Conservation (phyloP, 35 echinoderm and acorn worm species). For the Chiridota heheva region DNA sequence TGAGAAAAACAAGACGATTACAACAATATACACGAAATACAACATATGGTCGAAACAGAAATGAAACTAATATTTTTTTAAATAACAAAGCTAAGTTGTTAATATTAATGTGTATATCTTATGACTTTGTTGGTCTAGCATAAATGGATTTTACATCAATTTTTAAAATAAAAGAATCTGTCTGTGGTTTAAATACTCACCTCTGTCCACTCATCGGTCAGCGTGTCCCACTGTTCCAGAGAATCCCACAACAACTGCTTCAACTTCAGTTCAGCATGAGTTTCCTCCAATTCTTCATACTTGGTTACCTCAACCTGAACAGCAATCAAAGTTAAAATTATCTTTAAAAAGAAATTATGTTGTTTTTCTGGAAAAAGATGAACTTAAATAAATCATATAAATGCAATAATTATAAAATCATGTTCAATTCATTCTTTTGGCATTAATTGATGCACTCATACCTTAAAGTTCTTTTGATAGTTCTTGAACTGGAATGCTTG, state of each 20-base stretch:
- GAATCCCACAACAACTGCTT: slow-evolving; percentile 98
- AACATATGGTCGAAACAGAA: too few species aligned
- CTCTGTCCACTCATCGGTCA: slow-evolving; percentile 74
- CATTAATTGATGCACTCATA: neutral
- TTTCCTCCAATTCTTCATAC: slow-evolving; percentile 96
- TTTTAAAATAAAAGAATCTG: too few species aligned
- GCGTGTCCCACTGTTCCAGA: slow-evolving; percentile 85
- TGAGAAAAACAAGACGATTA: slow-evolving; percentile 7
- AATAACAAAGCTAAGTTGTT: too few species aligned
- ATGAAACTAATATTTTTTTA: too few species aligned
- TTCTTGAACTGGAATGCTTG: slow-evolving; percentile 91
- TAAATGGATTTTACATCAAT: too few species aligned
- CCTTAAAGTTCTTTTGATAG: slow-evolving; percentile 99
- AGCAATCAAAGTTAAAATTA: neutral
- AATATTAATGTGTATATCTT: too few species aligned
- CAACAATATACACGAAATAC: neutral
- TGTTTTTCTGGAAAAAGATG: too few species aligned
- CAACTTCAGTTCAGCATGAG: slow-evolving; percentile 91
- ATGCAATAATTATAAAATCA: neutral
- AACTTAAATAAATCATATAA: too few species aligned
- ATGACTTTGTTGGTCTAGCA: too few species aligned
- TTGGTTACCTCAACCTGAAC: slow-evolving; percentile 93
- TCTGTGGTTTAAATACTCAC: too few species aligned
- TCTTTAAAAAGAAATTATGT: neutral
- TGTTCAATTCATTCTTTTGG: neutral